Conservation (phyloP, 2,113 vertebrate species). For the Dasyurus viverrinus region DNA sequence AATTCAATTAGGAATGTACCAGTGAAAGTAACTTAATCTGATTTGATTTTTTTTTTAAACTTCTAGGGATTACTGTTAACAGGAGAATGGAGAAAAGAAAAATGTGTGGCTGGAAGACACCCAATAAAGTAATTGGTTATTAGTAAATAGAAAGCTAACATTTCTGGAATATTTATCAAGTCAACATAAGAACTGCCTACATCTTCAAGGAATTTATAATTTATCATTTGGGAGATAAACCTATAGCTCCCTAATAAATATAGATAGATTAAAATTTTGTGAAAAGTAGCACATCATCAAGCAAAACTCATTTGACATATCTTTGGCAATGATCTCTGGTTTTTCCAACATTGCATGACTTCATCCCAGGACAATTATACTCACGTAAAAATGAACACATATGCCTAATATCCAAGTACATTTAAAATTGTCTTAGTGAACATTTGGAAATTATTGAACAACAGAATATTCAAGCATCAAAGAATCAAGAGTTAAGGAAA, state of each 20-base stretch:
- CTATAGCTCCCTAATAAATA: neutral
- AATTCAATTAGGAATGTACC: constrained; percentile 38
- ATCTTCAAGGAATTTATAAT: neutral
- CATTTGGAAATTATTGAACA: neutral
- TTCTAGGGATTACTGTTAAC: neutral
- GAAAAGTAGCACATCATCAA: neutral
- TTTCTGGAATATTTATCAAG: neutral
- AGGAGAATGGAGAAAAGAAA: neutral
- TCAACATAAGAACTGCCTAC: neutral
- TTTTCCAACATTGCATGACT: neutral
- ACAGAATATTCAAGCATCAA: neutral
- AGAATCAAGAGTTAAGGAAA: neutral
- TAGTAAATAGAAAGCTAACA: neutral
- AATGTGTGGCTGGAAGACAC: neutral
- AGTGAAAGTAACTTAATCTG: constrained; percentile 37
- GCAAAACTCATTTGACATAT: neutral
- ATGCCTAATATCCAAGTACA: neutral
- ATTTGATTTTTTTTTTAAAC: constrained; percentile 44
- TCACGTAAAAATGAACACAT: neutral
- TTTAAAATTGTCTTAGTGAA: neutral
- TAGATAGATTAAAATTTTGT: neutral
- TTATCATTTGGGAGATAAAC: neutral
- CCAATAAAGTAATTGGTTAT: neutral
- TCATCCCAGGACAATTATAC: neutral
- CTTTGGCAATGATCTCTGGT: neutral